Conservation (phyloP, 64 coral and sea anemone species). For the Hydrozoanthus tunicans region DNA sequence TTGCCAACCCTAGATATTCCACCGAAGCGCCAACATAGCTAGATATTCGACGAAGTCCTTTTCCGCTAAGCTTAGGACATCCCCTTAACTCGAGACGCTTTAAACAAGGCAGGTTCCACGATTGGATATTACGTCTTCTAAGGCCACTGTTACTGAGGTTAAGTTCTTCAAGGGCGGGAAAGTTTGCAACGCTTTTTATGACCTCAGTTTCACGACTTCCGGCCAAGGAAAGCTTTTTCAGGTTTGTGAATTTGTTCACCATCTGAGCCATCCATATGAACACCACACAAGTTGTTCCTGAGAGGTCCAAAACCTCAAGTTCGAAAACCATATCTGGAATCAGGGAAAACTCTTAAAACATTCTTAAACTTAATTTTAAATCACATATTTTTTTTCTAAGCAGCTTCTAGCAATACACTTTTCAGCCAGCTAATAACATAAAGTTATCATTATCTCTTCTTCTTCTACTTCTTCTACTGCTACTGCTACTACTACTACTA, state of each 20-base stretch:
- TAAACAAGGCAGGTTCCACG: background rate
- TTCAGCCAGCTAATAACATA: background rate
- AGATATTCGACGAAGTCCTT: background rate
- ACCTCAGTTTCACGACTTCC: background rate
- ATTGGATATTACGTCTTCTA: background rate
- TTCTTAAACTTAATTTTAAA: background rate
- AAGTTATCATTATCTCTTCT: background rate
- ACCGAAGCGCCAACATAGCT: conserved; percentile 9
- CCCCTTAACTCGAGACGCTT: conserved; percentile 28
- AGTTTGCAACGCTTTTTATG: background rate
- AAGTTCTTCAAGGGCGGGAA: conserved; percentile 17
- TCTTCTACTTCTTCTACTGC: background rate
- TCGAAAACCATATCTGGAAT: conserved; percentile 1
- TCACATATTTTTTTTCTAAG: background rate
- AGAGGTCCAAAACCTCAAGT: conserved; percentile 31
- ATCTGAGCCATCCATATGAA: background rate
- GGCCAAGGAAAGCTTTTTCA: conserved; percentile 22
- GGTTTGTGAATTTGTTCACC: background rate
- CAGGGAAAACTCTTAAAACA: background rate
- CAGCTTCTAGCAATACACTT: background rate
- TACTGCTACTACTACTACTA: too few species aligned
- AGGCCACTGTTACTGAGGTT: conserved; percentile 19
- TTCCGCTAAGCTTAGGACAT: background rate
- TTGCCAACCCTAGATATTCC: conserved; percentile 39
- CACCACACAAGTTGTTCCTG: background rate